These are phyloP conservation scores for Corella eumyota DNA, from an alignment of 23 tunicate species.

Conservation along the genomic window DNA sequence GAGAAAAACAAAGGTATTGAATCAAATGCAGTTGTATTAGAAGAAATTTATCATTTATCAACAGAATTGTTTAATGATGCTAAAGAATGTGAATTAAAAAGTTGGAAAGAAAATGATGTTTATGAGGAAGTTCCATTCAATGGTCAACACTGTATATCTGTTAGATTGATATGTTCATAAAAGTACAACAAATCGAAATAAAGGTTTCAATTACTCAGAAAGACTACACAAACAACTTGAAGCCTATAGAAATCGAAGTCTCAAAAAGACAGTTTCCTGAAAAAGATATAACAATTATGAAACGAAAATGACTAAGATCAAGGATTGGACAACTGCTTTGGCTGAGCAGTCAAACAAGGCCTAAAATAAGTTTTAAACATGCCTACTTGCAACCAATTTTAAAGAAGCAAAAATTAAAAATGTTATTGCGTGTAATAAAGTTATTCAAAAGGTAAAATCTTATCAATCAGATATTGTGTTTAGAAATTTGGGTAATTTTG, in stretches of 20 bases:
- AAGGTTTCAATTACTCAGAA: no score
- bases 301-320: constrained; percentile 1
- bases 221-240: neutral
- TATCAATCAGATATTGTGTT: no score
- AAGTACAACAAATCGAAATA: neutral
- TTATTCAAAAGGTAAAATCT: neutral
- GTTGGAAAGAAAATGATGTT: constrained; percentile 1
- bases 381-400: constrained; percentile 6
- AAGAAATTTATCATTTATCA: constrained; percentile 4
- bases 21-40: neutral
- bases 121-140: neutral
- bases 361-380: constrained; percentile 3
- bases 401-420: constrained; percentile 2
- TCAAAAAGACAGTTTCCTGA: neutral
- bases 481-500: no score
- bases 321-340: constrained; percentile 18
- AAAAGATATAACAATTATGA: neutral
- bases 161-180: no score
- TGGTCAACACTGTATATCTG: no score
- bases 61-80: neutral
- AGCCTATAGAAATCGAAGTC: neutral
- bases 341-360: constrained; percentile 13
- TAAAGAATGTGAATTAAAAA: constrained; percentile 2
- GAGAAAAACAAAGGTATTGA: neutral
- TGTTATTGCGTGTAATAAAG: constrained; percentile 3